Conservation (phyloP, 2,797 vertebrate species). For the Carapus acus region DNA sequence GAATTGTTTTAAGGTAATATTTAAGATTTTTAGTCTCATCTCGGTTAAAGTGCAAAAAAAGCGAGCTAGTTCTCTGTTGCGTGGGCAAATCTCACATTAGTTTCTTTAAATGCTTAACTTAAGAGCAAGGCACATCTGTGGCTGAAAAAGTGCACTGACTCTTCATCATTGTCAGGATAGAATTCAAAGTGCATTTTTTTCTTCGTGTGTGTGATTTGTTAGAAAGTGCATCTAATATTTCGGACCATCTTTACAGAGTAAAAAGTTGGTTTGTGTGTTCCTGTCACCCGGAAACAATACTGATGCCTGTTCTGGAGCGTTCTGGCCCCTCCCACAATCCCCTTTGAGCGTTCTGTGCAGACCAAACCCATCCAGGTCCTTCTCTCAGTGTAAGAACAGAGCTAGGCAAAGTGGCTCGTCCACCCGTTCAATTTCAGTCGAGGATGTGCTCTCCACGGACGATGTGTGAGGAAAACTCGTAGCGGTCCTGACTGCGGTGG, state of each 20-base stretch:
- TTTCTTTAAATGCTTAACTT: constrained; percentile 46
- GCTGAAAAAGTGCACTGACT: constrained; percentile 63
- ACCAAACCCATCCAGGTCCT: constrained; percentile 71
- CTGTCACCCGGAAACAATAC: constrained; percentile 34
- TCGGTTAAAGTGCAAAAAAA: constrained; percentile 55
- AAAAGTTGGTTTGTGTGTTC: constrained; percentile 17
- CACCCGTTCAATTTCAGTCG: constrained; percentile 59
- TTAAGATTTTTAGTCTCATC: constrained; percentile 8
- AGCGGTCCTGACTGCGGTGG: constrained; percentile 95
- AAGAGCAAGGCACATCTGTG: constrained; percentile 73
- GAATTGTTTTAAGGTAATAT: background rate
- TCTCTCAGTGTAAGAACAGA: constrained; percentile 51
- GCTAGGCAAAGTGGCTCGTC: constrained; percentile 29
- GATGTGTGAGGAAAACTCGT: constrained; percentile 97
- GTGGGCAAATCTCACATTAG: constrained; percentile 38
- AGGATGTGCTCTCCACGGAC: constrained; percentile 91
- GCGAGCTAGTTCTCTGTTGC: constrained; percentile 25
- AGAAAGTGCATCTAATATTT: constrained; percentile 46
- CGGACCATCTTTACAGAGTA: constrained; percentile 12
- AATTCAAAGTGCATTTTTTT: constrained; percentile 57
- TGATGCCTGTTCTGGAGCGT: constrained; percentile 29
- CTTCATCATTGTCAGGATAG: constrained; percentile 40
- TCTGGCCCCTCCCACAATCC: constrained; percentile 8
- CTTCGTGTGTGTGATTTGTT: constrained; percentile 26
- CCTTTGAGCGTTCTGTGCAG: constrained; percentile 59